Base-by-base conservation (phyloP, 2,888 invertebrate genomes). In the Zonitis immaculata region DNA sequence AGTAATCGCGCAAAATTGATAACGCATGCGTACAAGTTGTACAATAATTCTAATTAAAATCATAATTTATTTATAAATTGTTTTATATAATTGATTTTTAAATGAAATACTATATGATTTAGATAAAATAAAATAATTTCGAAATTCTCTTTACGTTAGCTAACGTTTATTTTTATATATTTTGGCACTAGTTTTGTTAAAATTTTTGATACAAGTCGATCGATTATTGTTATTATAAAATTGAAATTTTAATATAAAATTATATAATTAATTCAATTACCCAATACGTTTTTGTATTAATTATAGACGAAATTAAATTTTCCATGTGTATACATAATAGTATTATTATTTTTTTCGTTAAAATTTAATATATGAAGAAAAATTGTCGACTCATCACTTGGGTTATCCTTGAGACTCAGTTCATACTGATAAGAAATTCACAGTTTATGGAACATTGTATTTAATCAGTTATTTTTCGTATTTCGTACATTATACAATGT, bases 391-490 rank as follows among this genome's bases (percentile, higher is more conserved):
- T 58, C 58, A 58, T 57, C 58, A 52, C 47, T 55, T 54, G 56
- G 58, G 58, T 58, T 58, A 58, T 58, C 58, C 58, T 58, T 58
- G 58, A 58, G 52, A 56, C 49, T 56, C 47, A 51, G 46, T 53
- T 58, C 49, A 58, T 35, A 58, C 58, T 58, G 58, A 58, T 58
- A 58, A 58, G 52, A 51, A 47, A 52, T 56, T 49, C 50, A 56
- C 47, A 56, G 44, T 52, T 49, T 52, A 51, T 51, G 49, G 47
- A 53, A 50, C 52, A 51, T 55, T 57, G 51, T 51, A 46, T 49
- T 52, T 53, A 54, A 52, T 57, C 57, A 55, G 57, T 57, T 54
- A 54, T 57, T 53, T 57, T 54, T 49, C 54, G 49, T 57, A 46
- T 54, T 35, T 52, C 52, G 50, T 52, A 52, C 57, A 49, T 49